Percentiles rank a stretch among this genome's conserved stretches.
phyloP scores from a whole-genome alignment of 2,113 vertebrate species.

The Chaenogobius annularis region DNA sequence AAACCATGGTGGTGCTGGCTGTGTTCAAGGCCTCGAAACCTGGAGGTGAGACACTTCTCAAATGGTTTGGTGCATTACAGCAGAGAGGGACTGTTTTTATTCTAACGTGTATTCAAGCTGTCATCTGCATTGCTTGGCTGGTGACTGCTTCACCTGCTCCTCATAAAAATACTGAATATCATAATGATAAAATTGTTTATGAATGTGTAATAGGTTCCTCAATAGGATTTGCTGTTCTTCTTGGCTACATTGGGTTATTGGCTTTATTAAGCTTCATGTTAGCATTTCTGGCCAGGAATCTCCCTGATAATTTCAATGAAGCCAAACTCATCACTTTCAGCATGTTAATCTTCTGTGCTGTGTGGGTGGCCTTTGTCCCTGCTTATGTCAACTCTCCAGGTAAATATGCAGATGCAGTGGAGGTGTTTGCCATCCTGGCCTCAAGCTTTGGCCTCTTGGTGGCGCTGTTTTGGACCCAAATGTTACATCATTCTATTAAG shows the following conservation, averaged over 20 bases:
- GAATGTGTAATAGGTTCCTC: constrained; percentile 70
- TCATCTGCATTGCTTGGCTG: constrained; percentile 67
- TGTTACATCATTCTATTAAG: constrained; percentile 74
- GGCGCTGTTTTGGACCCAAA: constrained; percentile 74
- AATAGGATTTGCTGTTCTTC: constrained; percentile 53
- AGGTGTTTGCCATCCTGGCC: constrained; percentile 76
- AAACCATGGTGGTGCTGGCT: constrained; percentile 70
- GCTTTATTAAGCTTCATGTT: constrained; percentile 68
- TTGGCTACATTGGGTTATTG: constrained; percentile 69
- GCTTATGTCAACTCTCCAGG: constrained; percentile 74
- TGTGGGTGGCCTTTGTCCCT: constrained; percentile 72
- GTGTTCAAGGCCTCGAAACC: constrained; percentile 71
- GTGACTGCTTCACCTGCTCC: constrained; percentile 49
- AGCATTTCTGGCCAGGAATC: constrained; percentile 73
- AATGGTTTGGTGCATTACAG: constrained; percentile 63
- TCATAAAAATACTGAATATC: constrained; percentile 58
- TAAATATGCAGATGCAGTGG: constrained; percentile 71
- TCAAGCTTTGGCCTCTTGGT: constrained; percentile 74
- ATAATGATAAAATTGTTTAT: constrained; percentile 63
- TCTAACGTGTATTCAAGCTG: constrained; percentile 59
- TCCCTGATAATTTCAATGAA: constrained; percentile 73
- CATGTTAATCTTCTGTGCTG: constrained; percentile 77
- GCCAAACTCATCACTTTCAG: constrained; percentile 74
- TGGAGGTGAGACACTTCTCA: constrained; percentile 43
- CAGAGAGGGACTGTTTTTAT: constrained; percentile 66